Conservation (phyloP, 1,140 invertebrate genomes). For the Leguminivora glycinivorella region DNA sequence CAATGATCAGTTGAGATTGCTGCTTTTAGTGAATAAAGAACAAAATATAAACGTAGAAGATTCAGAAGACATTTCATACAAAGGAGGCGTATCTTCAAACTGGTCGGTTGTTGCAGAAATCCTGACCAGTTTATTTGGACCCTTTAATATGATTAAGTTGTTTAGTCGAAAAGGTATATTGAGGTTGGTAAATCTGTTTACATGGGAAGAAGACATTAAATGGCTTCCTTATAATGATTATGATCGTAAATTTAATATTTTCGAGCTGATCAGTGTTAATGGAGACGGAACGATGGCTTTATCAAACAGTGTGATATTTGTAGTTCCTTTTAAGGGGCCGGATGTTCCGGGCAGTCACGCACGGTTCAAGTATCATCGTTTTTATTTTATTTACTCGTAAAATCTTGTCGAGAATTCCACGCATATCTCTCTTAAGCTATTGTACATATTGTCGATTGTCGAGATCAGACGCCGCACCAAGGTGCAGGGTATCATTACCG, state of each 20-base stretch:
- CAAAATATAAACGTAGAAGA: not conserved
- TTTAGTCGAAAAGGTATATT: not conserved
- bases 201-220: slow-evolving; percentile 11
- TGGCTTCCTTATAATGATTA: slow-evolving; percentile 21
- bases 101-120: not conserved
- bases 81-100: not conserved
- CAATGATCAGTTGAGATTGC: no score
- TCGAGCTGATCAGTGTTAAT: not conserved
- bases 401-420: no score
- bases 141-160: not conserved
- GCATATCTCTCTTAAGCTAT: no score
- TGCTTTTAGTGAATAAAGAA: not conserved
- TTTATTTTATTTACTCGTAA: not conserved
- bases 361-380: not conserved
- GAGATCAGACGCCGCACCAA: no score
- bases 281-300: not conserved
- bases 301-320: not conserved
- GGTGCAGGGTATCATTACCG: no score
- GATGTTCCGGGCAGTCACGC: not conserved
- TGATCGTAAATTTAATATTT: not conserved
- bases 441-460: no score
- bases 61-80: not conserved
- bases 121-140: not conserved
- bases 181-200: not conserved
- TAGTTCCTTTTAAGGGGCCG: not conserved